phyloP scores from a whole-genome alignment of 2,888 invertebrate species.

The Eutolmus rufibarbis region DNA sequence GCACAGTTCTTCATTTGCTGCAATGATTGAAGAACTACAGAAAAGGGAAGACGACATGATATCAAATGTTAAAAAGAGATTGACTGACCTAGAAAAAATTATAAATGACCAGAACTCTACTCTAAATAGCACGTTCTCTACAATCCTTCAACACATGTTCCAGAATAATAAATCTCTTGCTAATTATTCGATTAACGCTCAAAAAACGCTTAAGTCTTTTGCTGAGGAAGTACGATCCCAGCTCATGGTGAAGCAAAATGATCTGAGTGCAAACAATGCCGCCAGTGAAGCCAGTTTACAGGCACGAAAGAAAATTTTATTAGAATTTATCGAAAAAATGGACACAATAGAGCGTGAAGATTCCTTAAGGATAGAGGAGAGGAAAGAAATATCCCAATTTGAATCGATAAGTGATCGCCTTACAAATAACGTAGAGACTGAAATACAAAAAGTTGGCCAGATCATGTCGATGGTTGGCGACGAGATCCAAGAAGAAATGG shows the following conservation, averaged over 20 bases:
- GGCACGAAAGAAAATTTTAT: background rate
- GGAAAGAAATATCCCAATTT: background rate
- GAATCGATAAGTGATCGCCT: background rate
- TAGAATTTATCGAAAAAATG: background rate
- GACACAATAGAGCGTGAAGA: background rate
- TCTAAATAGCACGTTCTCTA: background rate
- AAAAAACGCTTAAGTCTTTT: background rate
- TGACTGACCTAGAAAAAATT: background rate
- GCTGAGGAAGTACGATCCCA: background rate
- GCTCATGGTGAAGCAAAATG: background rate
- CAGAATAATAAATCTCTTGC: background rate
- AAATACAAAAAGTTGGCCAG: background rate
- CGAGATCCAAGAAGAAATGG: background rate
- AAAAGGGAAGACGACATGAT: background rate
- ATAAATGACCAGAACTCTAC: background rate
- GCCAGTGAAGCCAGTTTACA: background rate
- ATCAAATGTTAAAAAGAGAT: background rate
- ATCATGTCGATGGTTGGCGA: background rate
- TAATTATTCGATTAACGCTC: background rate
- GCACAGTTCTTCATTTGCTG: constrained; percentile 50
- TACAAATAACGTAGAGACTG: background rate
- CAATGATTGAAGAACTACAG: constrained; percentile 53
- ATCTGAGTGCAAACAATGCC: background rate
- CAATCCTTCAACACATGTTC: background rate
- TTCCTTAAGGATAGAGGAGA: background rate